A percentile compares a stretch with the other conserved stretches of the same genome.
Conservation (phyloP, 2,797 vertebrate genomes). For the Choloepus didactylus region DNA sequence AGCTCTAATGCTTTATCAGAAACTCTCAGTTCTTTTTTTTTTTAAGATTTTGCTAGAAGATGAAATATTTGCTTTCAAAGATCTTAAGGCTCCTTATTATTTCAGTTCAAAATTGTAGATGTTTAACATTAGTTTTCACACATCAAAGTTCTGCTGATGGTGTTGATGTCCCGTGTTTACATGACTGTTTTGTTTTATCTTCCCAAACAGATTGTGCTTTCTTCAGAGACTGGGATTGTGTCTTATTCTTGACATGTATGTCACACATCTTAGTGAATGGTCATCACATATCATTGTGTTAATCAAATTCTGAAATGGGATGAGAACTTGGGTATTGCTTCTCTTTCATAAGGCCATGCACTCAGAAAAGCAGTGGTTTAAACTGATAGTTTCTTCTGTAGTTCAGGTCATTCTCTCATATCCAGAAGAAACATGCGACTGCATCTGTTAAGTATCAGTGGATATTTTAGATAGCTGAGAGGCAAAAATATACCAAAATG, state of each 20-base stretch:
- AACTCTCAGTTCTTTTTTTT: constrained; percentile 13
- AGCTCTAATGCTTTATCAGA: constrained; percentile 1
- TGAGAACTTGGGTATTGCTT: constrained; percentile 47
- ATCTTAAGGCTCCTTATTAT: background rate
- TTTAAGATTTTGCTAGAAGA: constrained; percentile 59
- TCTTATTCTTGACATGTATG: constrained; percentile 44
- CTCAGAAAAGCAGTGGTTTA: constrained; percentile 47
- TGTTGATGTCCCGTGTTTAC: constrained; percentile 57
- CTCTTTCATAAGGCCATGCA: constrained; percentile 48
- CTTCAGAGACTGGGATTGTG: constrained; percentile 25
- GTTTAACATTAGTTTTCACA: constrained; percentile 65
- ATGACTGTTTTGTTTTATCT: constrained; percentile 21
- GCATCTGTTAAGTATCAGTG: constrained; percentile 57
- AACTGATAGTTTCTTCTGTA: constrained; percentile 52
- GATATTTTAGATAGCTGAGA: constrained; percentile 28
- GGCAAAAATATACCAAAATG: background rate
- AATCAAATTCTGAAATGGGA: constrained; percentile 63
- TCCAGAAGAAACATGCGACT: background rate
- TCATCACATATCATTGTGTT: constrained; percentile 33
- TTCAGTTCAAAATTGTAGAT: constrained; percentile 11
- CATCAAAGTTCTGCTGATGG: constrained; percentile 62
- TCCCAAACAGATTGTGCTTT: constrained; percentile 31
- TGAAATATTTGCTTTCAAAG: constrained; percentile 52
- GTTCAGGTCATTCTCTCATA: constrained; percentile 48
- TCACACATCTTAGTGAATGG: constrained; percentile 50